These are phyloP conservation scores for Azorinus chamasolen DNA, from an alignment of 2,888 invertebrate genomes.

Conservation along the genomic window DNA sequence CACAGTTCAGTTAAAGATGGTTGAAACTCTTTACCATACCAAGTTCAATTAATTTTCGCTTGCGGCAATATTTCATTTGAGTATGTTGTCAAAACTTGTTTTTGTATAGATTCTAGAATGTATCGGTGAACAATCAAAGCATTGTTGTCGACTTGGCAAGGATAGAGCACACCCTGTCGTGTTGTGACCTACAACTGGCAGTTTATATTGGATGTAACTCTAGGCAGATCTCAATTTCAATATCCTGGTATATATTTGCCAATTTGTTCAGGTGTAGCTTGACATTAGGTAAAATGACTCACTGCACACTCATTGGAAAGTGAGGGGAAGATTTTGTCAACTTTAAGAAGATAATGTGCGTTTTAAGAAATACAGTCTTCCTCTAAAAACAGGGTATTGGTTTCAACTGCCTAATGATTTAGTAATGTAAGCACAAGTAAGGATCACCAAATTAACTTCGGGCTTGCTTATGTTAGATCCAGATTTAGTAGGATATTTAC, in stretches of 20 bases:
- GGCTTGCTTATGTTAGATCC: too few species aligned
- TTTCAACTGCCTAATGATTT: too few species aligned
- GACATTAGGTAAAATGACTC: constrained; percentile 21
- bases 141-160: constrained; percentile 25
- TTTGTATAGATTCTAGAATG: constrained; percentile 13
- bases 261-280: constrained; percentile 20
- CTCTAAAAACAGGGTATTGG: too few species aligned
- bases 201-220: constrained; percentile 6
- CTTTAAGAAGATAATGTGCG: too few species aligned
- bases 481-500: too few species aligned
- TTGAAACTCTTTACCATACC: constrained; percentile 34
- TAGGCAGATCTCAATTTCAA: neutral
- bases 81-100: constrained; percentile 39
- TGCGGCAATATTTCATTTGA: constrained; percentile 39
- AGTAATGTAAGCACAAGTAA: too few species aligned
- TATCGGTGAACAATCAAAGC: constrained; percentile 28
- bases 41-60: constrained; percentile 53
- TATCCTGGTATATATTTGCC: constrained; percentile 6
- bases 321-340: too few species aligned
- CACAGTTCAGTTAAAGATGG: constrained; percentile 26
- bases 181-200: constrained; percentile 11
- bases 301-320: neutral
- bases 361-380: too few species aligned
- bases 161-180: constrained; percentile 38
- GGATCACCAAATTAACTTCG: too few species aligned